Evolutionary conservation across 2,797 vertebrate species (phyloP), one percentile per base, ranked within the genome.

Genomic region (Pipistrellus pipistrellus): DNA sequence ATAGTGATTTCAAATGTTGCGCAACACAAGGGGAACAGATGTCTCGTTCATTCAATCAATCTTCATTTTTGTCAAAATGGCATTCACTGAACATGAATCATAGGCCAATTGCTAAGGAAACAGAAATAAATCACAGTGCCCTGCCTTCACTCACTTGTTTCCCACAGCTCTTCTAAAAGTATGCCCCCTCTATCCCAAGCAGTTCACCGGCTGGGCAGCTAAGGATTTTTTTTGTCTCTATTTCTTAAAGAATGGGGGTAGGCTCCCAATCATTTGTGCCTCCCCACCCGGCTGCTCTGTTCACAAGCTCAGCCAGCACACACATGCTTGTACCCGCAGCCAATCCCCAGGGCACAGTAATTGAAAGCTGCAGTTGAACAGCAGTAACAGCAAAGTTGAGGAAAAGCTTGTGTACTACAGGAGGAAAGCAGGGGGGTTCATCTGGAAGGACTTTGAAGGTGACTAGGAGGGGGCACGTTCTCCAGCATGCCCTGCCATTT

Each of bases 311-410:
- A 20, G 3, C 25, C 7, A 53, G 38, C 32, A 83, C 13, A 53
- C n/a, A 41, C 10, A 21, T 8, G 35, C 27, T 6, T 4, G 0
- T 27, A 48, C 14, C 21, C 8, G 0, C 8, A 0, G 4, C 32
- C 59, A 32, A 38, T 12, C 12, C 17, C 6, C 23, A 30, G 2
- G 4, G 14, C 9, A 12, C 7, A 13, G 38, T 5, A 41, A 68
- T 6, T 71, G 68, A 55, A 66, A 20, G 53, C 6, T 41, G 25
- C 81, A 76, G 69, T 3, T 17, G 21, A 87, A 83, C 12, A 30
- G 48, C 20, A 46, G 20, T 46, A 71, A 80, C 0, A 2, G 25
- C 2, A 4, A 23, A 75, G 10, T 30, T 73, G 32, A 73, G 62
- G 25, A 66, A 93, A 85, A 25, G 32, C 6, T 62, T 20, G 20